Conservation (phyloP, 1,140 invertebrate species). For the Calliopsis andreniformis region DNA sequence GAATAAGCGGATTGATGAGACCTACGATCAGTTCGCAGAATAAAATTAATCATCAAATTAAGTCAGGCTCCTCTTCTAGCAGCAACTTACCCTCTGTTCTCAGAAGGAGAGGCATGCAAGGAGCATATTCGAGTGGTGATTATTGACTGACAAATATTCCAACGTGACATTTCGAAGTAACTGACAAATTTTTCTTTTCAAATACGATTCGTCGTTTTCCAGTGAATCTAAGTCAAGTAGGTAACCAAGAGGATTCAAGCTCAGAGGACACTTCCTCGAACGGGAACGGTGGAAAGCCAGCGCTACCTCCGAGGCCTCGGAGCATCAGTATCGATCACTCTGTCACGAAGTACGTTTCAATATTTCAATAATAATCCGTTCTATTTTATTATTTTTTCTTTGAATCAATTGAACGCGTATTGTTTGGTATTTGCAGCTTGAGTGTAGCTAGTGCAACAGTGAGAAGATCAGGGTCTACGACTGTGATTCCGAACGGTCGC, state of each 20-base stretch:
- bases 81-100: conserved; percentile 80
- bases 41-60: conserved; percentile 83
- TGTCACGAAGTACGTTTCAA: conserved; percentile 62
- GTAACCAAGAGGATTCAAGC: conserved; percentile 88
- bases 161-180: no score
- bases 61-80: conserved; percentile 68
- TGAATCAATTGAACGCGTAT: no score
- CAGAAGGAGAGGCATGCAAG: conserved; percentile 83
- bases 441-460: conserved; percentile 67
- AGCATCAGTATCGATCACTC: conserved; percentile 80
- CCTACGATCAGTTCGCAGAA: conserved; percentile 91
- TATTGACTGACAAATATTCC: no score
- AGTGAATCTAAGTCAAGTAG: conserved; percentile 85
- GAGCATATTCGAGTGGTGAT: conserved; percentile 86
- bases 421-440: conserved; percentile 67
- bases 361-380: conserved; percentile 51
- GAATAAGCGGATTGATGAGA: conserved; percentile 85
- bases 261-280: conserved; percentile 85
- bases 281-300: conserved; percentile 82
- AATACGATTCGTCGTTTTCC: conserved; percentile 24
- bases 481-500: conserved; percentile 72
- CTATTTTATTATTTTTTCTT: conserved; percentile 1
- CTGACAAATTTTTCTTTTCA: neutral
- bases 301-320: conserved; percentile 84
- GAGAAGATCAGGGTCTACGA: conserved; percentile 72